Base-by-base conservation (phyloP, 2,113 vertebrate genomes). In the Oncorhynchus kisutch region DNA sequence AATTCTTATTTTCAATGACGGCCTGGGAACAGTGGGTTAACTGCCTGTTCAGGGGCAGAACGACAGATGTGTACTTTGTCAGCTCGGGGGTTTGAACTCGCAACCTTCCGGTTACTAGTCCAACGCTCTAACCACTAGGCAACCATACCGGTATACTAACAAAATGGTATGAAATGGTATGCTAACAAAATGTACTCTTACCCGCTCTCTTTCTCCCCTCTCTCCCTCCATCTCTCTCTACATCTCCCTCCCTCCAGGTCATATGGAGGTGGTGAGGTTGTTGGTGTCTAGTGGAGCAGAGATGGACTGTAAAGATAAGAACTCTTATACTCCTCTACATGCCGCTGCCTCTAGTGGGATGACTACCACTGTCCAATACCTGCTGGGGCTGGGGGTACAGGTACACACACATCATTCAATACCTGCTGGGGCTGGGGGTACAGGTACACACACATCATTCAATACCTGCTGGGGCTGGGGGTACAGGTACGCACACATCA, bases 261-360 rank as follows among this genome's bases (percentile, higher is more conserved):
- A 99, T 86, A 94, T 95, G 83, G 98, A 99, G 91, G 97, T 99
- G 73, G 96, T 99, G 78, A 97, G 96, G 85, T 84, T 99, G 67
- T 92, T 99, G 1, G 96, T 98, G 87, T 91, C 94, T 24, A 95
- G 96, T 0, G 96, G 97, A 82, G 96, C 98, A 78, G 98, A 99
- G 90, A 94, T 98, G 3, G 95, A 95, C n/a, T 99, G 97, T 87
- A 98, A 97, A 85, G 97, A 99, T 91, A 98, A 98, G 87, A 98
- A 97, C 84, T 96, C 95, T 0, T 99, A 99, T 18, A 97, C 96
- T 4, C 97, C 97, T 1, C 95, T 99, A 64, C 98, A 99, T 74
- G 95, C 97, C 81, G 97, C 97, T 51, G 95, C 97, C 49, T 98
- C 97, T 80, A 98, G 96, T 87, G 98, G 97, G 65, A 98, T 99